Conservation (phyloP, 2,113 vertebrate species). For the Uropsilus gracilis region DNA sequence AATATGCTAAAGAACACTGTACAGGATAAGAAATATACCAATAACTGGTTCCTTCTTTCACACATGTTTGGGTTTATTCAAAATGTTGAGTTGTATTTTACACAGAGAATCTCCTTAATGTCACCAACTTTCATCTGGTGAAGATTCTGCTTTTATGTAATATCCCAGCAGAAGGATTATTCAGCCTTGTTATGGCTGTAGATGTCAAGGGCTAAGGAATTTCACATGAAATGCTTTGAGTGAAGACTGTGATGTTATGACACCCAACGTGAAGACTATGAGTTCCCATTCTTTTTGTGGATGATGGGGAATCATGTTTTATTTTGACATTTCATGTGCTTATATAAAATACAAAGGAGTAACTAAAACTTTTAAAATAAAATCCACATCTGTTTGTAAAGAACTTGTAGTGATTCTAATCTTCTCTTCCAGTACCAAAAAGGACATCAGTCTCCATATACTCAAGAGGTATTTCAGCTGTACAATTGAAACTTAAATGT, state of each 20-base stretch:
- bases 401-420: background rate
- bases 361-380: background rate
- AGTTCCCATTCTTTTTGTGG: background rate
- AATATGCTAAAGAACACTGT: background rate
- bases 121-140: background rate
- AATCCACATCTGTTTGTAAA: background rate
- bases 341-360: background rate
- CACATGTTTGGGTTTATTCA: background rate
- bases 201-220: background rate
- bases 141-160: background rate
- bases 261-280: background rate
- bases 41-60: background rate
- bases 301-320: background rate
- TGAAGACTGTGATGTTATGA: background rate
- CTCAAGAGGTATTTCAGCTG: background rate
- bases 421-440: background rate
- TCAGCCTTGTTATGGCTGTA: background rate
- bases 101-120: background rate
- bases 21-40: background rate
- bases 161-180: conserved; percentile 30
- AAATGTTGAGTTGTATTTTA: background rate
- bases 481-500: background rate
- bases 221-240: background rate
- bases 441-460: background rate
- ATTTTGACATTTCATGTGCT: background rate